Conservation (phyloP, 2,113 vertebrate genomes). For the Ptychochromis oligacanthus region DNA sequence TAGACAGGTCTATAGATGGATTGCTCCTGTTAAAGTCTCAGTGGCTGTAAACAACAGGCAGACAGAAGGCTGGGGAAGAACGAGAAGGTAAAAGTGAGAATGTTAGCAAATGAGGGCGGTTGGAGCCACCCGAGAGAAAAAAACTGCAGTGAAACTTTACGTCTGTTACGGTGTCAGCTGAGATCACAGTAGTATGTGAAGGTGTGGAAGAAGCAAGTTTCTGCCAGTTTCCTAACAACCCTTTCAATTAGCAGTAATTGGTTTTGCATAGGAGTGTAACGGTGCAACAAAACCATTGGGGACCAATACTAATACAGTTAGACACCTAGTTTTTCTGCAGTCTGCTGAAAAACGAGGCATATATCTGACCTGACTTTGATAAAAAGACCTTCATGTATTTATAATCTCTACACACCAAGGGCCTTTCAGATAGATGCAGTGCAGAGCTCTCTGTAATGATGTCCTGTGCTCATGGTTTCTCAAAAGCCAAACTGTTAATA, state of each 20-base stretch:
- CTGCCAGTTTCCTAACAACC: background rate
- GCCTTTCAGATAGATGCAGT: background rate
- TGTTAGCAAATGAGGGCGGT: background rate
- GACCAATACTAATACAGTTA: background rate
- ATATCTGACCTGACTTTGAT: background rate
- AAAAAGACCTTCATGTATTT: background rate
- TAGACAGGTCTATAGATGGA: background rate
- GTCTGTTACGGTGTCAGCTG: background rate
- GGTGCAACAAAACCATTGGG: background rate
- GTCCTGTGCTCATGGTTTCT: background rate
- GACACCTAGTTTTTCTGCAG: background rate
- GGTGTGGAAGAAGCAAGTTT: background rate
- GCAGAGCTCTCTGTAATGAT: background rate
- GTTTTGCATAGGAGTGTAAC: background rate
- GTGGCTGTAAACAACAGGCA: slow-evolving; percentile 1
- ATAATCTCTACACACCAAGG: too few species aligned
- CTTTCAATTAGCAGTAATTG: slow-evolving; percentile 3
- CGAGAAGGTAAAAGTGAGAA: background rate
- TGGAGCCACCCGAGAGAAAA: background rate
- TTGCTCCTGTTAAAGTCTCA: slow-evolving; percentile 7
- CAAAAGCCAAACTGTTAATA: background rate
- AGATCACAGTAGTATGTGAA: background rate
- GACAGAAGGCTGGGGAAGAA: background rate
- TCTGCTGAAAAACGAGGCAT: background rate
- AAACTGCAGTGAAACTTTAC: background rate